Percentiles rank a stretch among this genome's conserved stretches.
phyloP scores from a whole-genome alignment of 1,140 invertebrate species.

The Drosophila pallidifrons region DNA sequence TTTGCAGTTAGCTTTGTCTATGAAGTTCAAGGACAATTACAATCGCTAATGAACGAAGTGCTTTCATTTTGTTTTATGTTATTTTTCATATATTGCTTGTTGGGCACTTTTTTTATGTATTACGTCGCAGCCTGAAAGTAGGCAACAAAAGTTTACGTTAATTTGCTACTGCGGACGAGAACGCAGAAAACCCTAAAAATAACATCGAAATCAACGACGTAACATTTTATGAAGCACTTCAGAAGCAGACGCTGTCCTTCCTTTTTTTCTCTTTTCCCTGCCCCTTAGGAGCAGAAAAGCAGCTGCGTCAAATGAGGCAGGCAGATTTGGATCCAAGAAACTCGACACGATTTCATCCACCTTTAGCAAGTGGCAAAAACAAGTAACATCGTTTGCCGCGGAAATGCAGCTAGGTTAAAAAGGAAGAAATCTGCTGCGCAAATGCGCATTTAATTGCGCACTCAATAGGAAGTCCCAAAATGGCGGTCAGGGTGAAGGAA shows the following conservation, averaged over 20 bases:
- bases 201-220: constrained; percentile 44
- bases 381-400: constrained; percentile 47
- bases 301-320: background rate
- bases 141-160: constrained; percentile 28
- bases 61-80: constrained; percentile 24
- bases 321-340: background rate
- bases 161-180: constrained; percentile 25
- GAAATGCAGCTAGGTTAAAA: constrained; percentile 40
- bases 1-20: constrained; percentile 14
- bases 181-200: constrained; percentile 40
- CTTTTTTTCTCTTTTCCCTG: background rate
- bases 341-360: constrained; percentile 9
- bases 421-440: constrained; percentile 35
- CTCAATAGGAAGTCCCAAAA: constrained; percentile 35
- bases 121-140: constrained; percentile 39
- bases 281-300: background rate
- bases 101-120: background rate
- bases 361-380: constrained; percentile 35
- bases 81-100: constrained; percentile 2
- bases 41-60: constrained; percentile 23
- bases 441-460: constrained; percentile 54
- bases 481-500: background rate
- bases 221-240: constrained; percentile 38
- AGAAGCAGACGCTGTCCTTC: constrained; percentile 22
- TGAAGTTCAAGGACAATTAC: constrained; percentile 54